These are phyloP conservation scores for Drepana falcataria DNA, from an alignment of 2,888 invertebrate species.

Conservation along the genomic window DNA sequence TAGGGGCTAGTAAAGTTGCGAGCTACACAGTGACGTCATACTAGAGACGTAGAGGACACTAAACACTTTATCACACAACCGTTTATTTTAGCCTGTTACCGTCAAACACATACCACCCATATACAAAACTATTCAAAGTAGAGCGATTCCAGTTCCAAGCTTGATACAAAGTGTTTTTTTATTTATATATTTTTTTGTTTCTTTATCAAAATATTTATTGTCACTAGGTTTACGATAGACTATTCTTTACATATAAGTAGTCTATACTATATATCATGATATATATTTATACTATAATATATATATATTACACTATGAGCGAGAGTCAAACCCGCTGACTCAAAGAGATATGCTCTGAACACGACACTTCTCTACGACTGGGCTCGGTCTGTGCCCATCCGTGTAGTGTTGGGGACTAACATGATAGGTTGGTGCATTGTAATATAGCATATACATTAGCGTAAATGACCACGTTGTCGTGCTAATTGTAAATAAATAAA, in stretches of 20 bases:
- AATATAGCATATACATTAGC: not conserved
- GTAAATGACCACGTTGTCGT: no score
- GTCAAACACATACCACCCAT: slow-evolving; percentile 7
- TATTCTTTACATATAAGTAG: slow-evolving; percentile 37
- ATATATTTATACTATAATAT: no score
- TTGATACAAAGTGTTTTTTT: slow-evolving; percentile 16
- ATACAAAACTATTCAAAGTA: slow-evolving; percentile 9
- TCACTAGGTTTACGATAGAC: slow-evolving; percentile 39
- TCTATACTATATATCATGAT: slow-evolving; percentile 13
- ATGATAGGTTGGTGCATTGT: not conserved
- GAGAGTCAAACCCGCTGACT: slow-evolving; percentile 46
- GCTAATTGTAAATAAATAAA: no score
- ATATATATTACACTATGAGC: slow-evolving; percentile 19
- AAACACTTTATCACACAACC: slow-evolving; percentile 58
- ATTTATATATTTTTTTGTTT: slow-evolving; percentile 20
- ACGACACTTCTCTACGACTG: slow-evolving; percentile 56
- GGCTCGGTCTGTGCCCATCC: not conserved
- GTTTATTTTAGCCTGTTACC: slow-evolving; percentile 39
- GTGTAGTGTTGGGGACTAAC: not conserved
- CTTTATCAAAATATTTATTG: slow-evolving; percentile 59
- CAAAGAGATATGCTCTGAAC: slow-evolving; percentile 61
- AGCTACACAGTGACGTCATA: slow-evolving; percentile 24
- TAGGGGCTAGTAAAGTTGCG: slow-evolving; percentile 28
- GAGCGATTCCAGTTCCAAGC: slow-evolving; percentile 25
- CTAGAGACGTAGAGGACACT: slow-evolving; percentile 19